Base-by-base conservation (phyloP, 2,888 invertebrate species). In the Epirrita christyi region DNA sequence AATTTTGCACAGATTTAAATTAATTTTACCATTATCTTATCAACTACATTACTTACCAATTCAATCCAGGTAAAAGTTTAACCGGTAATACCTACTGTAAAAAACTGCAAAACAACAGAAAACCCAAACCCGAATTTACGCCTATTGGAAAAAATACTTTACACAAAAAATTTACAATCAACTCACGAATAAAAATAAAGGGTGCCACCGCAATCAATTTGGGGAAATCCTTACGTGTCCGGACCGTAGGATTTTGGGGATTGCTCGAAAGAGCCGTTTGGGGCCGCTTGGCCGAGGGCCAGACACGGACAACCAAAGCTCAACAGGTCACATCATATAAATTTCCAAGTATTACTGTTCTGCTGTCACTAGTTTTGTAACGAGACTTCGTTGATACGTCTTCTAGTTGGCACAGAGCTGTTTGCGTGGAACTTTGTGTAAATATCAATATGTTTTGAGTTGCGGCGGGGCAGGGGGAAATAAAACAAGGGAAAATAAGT, bases 241-340 rank as follows among this genome's bases (percentile, higher is more conserved):
- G 47, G 47, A 29, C 40, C 47, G 45, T 57, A 38, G 57, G 43
- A 57, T 54, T 63, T 54, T 29, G 45, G 44, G 44, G 57, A 51
- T 54, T 42, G 54, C 52, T 55, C 57, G 63, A 64, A 71, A 66
- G 45, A 49, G 37, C 50, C 49, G 48, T 59, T 51, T 29, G 48
- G 45, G 51, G 55, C 28, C 43, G 52, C 44, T 77, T 78, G 80
- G 79, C 72, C 45, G 66, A 45, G 57, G 62, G 79, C 79, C 78
- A 79, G 68, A 43, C 28, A 42, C 42, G 61, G 49, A 49, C 53
- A 61, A 50, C 50, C 58, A 52, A 48, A 56, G 68, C 55, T 75
- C 79, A 80, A 79, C 79, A 79, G 78, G 80, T 80, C 73, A 62
- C 59, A 51, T 62, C 64, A 65, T 62, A 53, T 60, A 61, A 63